phyloP scores from a whole-genome alignment of 2,113 vertebrate species.

The Syngnathus scovelli region DNA sequence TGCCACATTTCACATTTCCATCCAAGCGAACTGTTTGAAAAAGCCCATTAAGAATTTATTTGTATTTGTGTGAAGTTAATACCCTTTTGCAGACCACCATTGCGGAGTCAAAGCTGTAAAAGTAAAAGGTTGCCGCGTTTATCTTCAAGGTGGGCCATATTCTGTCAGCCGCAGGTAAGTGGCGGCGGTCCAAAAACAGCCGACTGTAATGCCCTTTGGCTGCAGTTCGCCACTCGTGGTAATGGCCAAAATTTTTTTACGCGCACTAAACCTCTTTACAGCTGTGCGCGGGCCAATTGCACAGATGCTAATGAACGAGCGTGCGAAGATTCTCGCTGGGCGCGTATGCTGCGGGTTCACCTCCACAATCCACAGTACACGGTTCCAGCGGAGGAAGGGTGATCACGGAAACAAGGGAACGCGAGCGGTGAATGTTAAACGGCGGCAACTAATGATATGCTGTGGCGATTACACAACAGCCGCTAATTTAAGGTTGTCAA shows the following conservation, averaged over 20 bases:
- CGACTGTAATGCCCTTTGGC: constrained; percentile 19
- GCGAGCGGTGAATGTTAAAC: constrained; percentile 13
- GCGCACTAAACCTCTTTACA: constrained; percentile 26
- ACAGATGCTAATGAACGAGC: constrained; percentile 13
- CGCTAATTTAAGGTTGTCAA: not conserved
- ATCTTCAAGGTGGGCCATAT: not conserved
- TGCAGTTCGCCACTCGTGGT: constrained; percentile 8
- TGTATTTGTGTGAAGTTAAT: not conserved
- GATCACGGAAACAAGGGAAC: constrained; percentile 9
- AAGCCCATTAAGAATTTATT: not conserved
- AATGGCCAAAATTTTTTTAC: constrained; percentile 20
- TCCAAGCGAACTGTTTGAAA: not conserved
- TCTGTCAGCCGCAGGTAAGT: not conserved
- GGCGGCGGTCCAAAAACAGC: constrained; percentile 10
- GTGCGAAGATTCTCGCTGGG: constrained; percentile 14
- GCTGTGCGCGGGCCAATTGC: constrained; percentile 24
- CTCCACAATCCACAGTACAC: constrained; percentile 18
- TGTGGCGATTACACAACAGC: not conserved
- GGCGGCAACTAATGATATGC: constrained; percentile 5
- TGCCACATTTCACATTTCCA: too few species aligned
- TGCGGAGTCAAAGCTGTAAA: not conserved
- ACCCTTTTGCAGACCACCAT: not conserved
- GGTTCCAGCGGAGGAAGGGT: constrained; percentile 2
- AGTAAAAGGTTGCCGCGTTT: not conserved
- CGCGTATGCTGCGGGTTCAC: not conserved